Conservation (phyloP, 2,888 invertebrate genomes). For the Ommatoiulus sabulosus region DNA sequence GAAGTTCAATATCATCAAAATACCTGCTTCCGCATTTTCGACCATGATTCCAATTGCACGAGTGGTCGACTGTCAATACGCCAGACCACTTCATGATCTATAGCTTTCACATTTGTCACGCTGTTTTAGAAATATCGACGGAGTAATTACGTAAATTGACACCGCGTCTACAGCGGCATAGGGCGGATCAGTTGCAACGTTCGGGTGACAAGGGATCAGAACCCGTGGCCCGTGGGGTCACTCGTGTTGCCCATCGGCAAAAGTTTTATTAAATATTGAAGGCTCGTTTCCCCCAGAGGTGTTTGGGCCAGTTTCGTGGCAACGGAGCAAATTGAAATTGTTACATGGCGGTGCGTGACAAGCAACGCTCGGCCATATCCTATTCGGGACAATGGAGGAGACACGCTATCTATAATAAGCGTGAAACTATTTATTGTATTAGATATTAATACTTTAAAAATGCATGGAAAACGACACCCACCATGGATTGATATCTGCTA, state of each 20-base stretch:
- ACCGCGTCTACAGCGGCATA: neutral
- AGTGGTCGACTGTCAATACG: neutral
- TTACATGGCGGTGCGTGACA: neutral
- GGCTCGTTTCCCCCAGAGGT: neutral
- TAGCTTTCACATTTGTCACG: constrained; percentile 5
- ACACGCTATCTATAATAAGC: constrained; percentile 34
- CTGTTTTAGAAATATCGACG: neutral
- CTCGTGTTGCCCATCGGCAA: neutral
- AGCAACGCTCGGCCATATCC: neutral
- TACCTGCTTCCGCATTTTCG: no score
- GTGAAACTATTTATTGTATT: constrained; percentile 34
- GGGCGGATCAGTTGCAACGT: constrained; percentile 17
- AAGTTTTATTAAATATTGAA: neutral
- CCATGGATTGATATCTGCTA: constrained; percentile 3
- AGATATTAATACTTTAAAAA: constrained; percentile 27
- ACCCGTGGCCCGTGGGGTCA: neutral
- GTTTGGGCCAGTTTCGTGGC: constrained; percentile 22
- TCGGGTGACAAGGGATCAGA: neutral
- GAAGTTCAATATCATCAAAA: no score
- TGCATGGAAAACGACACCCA: constrained; percentile 27
- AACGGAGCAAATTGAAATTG: constrained; percentile 23
- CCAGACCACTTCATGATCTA: constrained; percentile 1
- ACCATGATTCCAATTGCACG: no score
- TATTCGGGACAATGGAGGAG: neutral
- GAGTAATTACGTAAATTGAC: constrained; percentile 34